phyloP scores from a whole-genome alignment of 2,113 vertebrate species.

The Lepus europaeus region DNA sequence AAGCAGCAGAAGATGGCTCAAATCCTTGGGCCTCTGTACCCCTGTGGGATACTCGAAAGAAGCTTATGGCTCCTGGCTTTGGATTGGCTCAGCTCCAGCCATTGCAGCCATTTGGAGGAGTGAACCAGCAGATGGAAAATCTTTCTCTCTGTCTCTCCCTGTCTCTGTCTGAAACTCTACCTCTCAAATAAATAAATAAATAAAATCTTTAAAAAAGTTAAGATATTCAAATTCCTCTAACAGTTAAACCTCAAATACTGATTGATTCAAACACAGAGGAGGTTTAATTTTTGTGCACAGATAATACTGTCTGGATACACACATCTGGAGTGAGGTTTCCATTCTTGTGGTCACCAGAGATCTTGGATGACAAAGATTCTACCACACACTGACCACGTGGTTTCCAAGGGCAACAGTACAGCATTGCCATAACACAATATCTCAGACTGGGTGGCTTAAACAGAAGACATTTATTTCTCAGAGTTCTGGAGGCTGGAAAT shows the following conservation, averaged over 20 bases:
- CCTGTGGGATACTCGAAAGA: too few relatives aligned
- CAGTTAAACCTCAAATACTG: not conserved
- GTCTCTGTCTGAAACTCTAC: too few relatives aligned
- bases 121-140: too few relatives aligned
- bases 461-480: not conserved
- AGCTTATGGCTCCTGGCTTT: too few relatives aligned
- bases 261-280: not conserved
- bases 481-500: not conserved
- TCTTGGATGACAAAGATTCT: not conserved
- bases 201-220: not conserved
- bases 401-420: not conserved
- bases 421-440: not conserved
- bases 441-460: not conserved
- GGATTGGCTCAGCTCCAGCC: too few relatives aligned
- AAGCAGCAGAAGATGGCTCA: too few relatives aligned
- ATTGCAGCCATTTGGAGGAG: too few relatives aligned
- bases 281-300: not conserved
- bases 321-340: not conserved
- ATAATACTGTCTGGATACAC: rapidly evolving
- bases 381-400: not conserved
- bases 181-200: too few relatives aligned
- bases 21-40: too few relatives aligned
- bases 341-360: not conserved
- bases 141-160: too few relatives aligned
- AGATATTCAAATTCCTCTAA: not conserved